A percentile compares a stretch with the other conserved stretches of the same genome.
Conservation (phyloP, 53 echinoderm and acorn worm species). For the Echinarachnius parma region DNA sequence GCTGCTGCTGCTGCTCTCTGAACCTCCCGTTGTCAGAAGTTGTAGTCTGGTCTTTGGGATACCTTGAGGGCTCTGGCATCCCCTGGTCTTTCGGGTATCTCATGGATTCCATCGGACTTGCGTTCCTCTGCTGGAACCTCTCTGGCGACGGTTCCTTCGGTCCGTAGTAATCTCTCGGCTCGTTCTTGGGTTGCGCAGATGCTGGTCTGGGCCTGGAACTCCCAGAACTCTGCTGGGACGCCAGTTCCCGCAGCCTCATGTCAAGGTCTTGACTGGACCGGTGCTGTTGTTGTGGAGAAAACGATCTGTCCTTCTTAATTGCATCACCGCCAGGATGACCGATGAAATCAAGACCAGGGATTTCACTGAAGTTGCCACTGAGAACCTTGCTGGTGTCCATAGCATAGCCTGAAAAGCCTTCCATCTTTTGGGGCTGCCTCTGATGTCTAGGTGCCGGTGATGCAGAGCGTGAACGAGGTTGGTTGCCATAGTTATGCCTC, state of each 20-base stretch:
- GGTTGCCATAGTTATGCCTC: background rate
- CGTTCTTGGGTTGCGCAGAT: background rate
- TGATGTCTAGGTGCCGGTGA: conserved; percentile 7
- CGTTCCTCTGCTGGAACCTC: background rate
- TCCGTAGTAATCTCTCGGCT: conserved; percentile 12
- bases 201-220: conserved; percentile 10
- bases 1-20: conserved; percentile 19
- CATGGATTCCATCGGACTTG: background rate
- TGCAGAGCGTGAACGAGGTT: conserved; percentile 6
- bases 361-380: conserved; percentile 19
- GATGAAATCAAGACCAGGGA: conserved; percentile 39
- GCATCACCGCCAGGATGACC: background rate
- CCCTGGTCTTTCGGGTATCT: background rate
- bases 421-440: background rate
- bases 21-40: conserved; percentile 7
- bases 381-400: conserved; percentile 18
- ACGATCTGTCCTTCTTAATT: conserved; percentile 4
- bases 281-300: background rate
- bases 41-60: conserved; percentile 9
- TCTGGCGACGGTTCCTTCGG: background rate
- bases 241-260: conserved; percentile 52
- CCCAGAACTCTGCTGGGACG: conserved; percentile 16
- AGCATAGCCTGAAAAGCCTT: background rate
- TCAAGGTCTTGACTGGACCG: conserved; percentile 43
- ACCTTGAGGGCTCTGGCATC: background rate